phyloP scores from a whole-genome alignment of 2,797 vertebrate species.

The Macroramphosus scolopax region DNA sequence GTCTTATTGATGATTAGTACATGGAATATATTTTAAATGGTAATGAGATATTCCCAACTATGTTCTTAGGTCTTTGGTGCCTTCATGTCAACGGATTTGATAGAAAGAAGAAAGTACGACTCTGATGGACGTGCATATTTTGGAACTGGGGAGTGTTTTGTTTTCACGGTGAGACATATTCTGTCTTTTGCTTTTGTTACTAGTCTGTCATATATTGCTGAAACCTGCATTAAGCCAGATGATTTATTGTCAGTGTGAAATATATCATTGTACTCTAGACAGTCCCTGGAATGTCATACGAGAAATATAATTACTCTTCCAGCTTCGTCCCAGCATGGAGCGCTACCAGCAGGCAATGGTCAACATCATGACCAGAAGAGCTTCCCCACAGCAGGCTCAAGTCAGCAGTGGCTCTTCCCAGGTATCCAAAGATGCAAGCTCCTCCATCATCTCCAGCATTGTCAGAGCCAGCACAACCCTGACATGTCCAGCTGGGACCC shows the following conservation, averaged over 20 bases:
- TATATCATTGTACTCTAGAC: no score
- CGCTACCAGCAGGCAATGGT: slow-evolving; percentile 82
- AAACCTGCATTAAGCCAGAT: no score
- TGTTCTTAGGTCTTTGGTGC: slow-evolving; percentile 82
- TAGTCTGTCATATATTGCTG: not conserved
- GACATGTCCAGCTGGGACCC: slow-evolving; percentile 48
- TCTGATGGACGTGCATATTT: slow-evolving; percentile 72
- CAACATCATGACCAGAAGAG: slow-evolving; percentile 74
- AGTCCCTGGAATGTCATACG: slow-evolving; percentile 3
- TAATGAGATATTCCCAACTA: no score
- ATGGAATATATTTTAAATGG: no score
- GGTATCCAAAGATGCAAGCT: slow-evolving; percentile 28
- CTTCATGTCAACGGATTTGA: slow-evolving; percentile 83
- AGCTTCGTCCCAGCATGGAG: slow-evolving; percentile 84
- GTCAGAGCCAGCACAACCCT: slow-evolving; percentile 4
- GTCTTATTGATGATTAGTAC: no score
- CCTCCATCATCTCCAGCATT: slow-evolving; percentile 26
- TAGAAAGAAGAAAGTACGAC: slow-evolving; percentile 72
- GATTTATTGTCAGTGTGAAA: no score
- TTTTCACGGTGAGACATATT: slow-evolving; percentile 79
- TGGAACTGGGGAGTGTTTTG: slow-evolving; percentile 87
- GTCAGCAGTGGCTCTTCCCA: slow-evolving; percentile 32
- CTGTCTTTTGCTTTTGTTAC: no score
- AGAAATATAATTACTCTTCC: slow-evolving; percentile 26
- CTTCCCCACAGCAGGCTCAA: slow-evolving; percentile 44